These are phyloP conservation scores for Anarrhichthys ocellatus DNA, from an alignment of 2,113 vertebrate species.

Conservation along the genomic window DNA sequence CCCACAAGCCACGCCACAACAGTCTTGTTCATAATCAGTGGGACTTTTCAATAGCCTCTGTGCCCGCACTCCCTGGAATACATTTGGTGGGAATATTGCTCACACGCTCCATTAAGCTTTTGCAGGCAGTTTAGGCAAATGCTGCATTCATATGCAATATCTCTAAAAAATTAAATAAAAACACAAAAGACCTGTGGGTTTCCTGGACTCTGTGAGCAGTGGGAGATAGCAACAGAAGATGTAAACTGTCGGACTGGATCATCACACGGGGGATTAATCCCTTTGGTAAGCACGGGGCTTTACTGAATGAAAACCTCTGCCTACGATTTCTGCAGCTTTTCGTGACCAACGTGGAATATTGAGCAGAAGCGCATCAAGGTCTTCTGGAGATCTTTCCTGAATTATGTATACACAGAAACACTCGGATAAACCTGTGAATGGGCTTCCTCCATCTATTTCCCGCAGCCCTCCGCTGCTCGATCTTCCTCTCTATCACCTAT, in stretches of 20 bases:
- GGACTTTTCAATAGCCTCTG: constrained; percentile 41
- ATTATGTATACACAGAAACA: constrained; percentile 57
- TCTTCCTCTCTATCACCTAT: constrained; percentile 50
- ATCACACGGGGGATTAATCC: constrained; percentile 65
- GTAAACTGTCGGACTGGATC: constrained; percentile 59
- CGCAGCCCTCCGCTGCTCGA: constrained; percentile 32
- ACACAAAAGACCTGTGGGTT: constrained; percentile 40
- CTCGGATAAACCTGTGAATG: constrained; percentile 46
- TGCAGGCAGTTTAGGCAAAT: constrained; percentile 65
- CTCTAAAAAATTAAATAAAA: constrained; percentile 27
- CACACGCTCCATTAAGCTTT: constrained; percentile 69
- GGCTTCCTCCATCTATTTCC: constrained; percentile 34
- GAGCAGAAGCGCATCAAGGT: constrained; percentile 50
- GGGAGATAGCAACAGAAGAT: constrained; percentile 54
- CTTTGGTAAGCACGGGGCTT: constrained; percentile 39
- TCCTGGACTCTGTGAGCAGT: constrained; percentile 49
- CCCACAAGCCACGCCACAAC: constrained; percentile 40
- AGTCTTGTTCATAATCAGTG: constrained; percentile 45
- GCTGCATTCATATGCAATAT: constrained; percentile 63
- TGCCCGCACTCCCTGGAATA: constrained; percentile 47
- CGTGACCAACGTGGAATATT: constrained; percentile 61
- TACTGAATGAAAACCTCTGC: constrained; percentile 58
- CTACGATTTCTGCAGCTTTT: constrained; percentile 44
- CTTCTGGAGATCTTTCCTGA: constrained; percentile 57
- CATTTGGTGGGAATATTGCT: constrained; percentile 60